These are phyloP conservation scores for Cirrhinus molitorella DNA, from an alignment of 2,797 vertebrate genomes.

Conservation along the genomic window DNA sequence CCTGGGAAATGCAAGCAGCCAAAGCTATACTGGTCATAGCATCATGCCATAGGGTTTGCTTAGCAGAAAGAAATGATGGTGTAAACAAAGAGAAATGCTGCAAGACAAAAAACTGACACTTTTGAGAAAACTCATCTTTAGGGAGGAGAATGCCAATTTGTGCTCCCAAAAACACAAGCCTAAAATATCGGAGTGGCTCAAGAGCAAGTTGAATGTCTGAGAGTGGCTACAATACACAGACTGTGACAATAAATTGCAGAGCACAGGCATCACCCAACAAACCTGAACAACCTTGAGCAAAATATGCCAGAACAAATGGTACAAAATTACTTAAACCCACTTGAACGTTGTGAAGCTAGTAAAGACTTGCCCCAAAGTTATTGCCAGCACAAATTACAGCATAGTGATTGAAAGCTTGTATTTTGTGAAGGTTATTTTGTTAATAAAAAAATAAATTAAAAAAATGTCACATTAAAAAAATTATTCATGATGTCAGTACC, in stretches of 20 bases:
- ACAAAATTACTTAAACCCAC: constrained; percentile 1
- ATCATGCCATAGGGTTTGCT: background rate
- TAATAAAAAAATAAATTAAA: background rate
- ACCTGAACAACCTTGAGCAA: constrained; percentile 16
- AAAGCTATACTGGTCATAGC: background rate
- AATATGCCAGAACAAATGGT: background rate
- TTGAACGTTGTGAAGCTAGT: background rate
- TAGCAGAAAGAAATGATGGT: background rate
- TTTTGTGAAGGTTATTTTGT: background rate
- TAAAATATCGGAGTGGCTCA: background rate
- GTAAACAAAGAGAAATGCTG: background rate
- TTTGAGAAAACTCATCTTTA: background rate
- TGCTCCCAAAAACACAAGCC: background rate
- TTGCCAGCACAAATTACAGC: background rate
- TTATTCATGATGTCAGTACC: background rate
- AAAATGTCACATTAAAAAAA: background rate
- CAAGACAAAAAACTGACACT: background rate
- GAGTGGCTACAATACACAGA: background rate
- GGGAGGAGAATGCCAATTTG: background rate
- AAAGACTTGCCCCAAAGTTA: background rate
- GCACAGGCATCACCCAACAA: background rate
- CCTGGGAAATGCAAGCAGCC: background rate
- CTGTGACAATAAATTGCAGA: background rate
- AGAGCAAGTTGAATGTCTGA: background rate
- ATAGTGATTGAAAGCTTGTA: background rate